Evolutionary conservation across 2,888 invertebrate species (phyloP), one percentile per base, ranked within the genome.

Genomic region (Xanthorhoe designata): DNA sequence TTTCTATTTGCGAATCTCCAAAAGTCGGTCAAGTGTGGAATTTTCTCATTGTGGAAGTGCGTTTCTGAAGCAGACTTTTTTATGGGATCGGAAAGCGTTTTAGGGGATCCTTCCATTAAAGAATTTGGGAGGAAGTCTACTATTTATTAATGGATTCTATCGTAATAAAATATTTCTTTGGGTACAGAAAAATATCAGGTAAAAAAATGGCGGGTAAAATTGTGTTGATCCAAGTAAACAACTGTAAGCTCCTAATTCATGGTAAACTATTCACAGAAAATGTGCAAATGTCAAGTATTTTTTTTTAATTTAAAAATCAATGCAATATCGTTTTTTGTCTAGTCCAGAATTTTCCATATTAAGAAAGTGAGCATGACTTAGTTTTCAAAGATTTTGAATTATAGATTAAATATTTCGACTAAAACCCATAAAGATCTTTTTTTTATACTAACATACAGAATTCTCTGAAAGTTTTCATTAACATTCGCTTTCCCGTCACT

Each of bases 401-500:
- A n/a, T n/a, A n/a, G n/a, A n/a, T n/a, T n/a, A n/a, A n/a, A n/a
- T n/a, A n/a, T n/a, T n/a, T n/a, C n/a, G n/a, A n/a, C n/a, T n/a
- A n/a, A n/a, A n/a, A n/a, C n/a, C n/a, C n/a, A n/a, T n/a, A n/a
- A n/a, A n/a, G n/a, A n/a, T n/a, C n/a, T n/a, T n/a, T n/a, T n/a
- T n/a, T n/a, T n/a, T n/a, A n/a, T n/a, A 50, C 51, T 50, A 32
- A 54, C 18, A 45, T 24, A 61, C 59, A 58, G 45, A 63, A 63
- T 60, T 75, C 76, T 80, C 75, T 75, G 60, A 78, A 78, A 82
- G 74, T 82, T 83, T 85, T 84, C 84, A 84, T 86, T 84, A 84
- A 78, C 79, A 78, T 78, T 78, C 77, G 58, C 76, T 73, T 76
- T 77, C 78, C 74, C 80, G 72, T 80, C 79, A 81, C 78, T 74